Evolutionary conservation across 2,888 invertebrate species (phyloP), one percentile per base, ranked within the genome.

Genomic region (Zelleria hepariella): DNA sequence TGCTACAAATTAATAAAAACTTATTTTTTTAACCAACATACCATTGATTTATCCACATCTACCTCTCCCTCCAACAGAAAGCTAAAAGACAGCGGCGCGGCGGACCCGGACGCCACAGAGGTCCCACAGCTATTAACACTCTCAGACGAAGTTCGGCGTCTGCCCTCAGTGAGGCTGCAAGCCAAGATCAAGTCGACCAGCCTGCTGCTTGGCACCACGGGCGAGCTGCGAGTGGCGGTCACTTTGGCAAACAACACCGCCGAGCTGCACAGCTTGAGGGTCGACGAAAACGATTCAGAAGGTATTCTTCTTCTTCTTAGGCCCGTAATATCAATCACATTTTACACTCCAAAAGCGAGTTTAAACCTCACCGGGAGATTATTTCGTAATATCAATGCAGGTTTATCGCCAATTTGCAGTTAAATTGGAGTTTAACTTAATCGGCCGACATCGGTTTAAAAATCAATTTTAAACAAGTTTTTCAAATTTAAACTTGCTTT

Each of bases 171-270:
- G 4, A 94, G 92, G 74, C 78, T 92, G 18, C 83, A 91, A 0
- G 89, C 91, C n/a, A 94, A 93, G 81, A 84, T 93, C 42, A 96
- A 95, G 77, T 92, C 93, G 0, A 81, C 93, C 0, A 91, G 94
- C 67, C 73, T 95, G 2, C 78, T 95, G 27, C 76, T 94, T 60
- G 95, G 96, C 1, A 91, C 91, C 59, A 93, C 92, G 5, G 91
- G 92, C 2, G 95, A 95, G 74, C 74, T 95, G 4, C 90, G 95
- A 66, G 82, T 95, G 5, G 90, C 92, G 1, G 87, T 91, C 2
- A 90, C 91, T 23, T 77, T 95, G 32, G 90, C 91, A 7, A 94
- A 95, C 71, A 98, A 98, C 72, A 91, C 91, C 0, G 83, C 97
- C 6, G 93, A 94, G 65, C 75, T 96, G 60, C 92, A 94, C 74